Percentiles rank a stretch among this genome's conserved stretches.
Evolutionary conservation across 2,797 vertebrate genomes (phyloP).

Genomic region (Apogon hyalosoma): DNA sequence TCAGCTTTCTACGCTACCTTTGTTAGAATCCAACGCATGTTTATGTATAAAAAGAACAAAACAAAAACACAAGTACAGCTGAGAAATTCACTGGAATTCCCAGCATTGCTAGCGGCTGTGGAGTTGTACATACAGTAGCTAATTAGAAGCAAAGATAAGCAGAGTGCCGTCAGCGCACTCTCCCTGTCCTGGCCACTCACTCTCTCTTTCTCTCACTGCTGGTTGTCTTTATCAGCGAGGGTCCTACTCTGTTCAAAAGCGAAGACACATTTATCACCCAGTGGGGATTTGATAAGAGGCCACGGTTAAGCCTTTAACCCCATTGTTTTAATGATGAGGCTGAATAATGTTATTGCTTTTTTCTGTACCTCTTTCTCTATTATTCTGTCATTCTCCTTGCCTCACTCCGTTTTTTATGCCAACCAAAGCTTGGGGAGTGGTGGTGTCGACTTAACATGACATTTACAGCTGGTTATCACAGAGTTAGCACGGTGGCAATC

Average conservation of each 20-base stretch:
- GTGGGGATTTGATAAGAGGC: slow-evolving; percentile 73
- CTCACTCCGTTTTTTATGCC: not conserved
- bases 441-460: not conserved
- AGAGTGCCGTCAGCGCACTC: slow-evolving; percentile 14
- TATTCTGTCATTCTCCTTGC: slow-evolving; percentile 20
- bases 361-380: slow-evolving; percentile 8
- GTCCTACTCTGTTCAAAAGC: slow-evolving; percentile 60
- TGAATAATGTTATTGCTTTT: slow-evolving; percentile 49
- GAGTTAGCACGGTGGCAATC: slow-evolving; percentile 5
- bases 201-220: slow-evolving; percentile 43
- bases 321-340: slow-evolving; percentile 76
- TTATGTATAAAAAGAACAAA: slow-evolving; percentile 22
- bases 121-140: slow-evolving; percentile 67
- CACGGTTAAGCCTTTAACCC: slow-evolving; percentile 74
- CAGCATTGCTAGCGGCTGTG: slow-evolving; percentile 47
- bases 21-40: slow-evolving; percentile 41
- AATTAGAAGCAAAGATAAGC: slow-evolving; percentile 75
- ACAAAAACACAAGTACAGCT: slow-evolving; percentile 26
- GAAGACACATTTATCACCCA: slow-evolving; percentile 71
- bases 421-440: slow-evolving; percentile 10
- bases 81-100: slow-evolving; percentile 60
- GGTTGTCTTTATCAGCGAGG: slow-evolving; percentile 68
- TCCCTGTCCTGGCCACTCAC: slow-evolving; percentile 6
- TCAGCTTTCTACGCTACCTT: slow-evolving; percentile 15
- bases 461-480: slow-evolving; percentile 9